Conservation (phyloP, 2,113 vertebrate species). For the Perca schrenkii region DNA sequence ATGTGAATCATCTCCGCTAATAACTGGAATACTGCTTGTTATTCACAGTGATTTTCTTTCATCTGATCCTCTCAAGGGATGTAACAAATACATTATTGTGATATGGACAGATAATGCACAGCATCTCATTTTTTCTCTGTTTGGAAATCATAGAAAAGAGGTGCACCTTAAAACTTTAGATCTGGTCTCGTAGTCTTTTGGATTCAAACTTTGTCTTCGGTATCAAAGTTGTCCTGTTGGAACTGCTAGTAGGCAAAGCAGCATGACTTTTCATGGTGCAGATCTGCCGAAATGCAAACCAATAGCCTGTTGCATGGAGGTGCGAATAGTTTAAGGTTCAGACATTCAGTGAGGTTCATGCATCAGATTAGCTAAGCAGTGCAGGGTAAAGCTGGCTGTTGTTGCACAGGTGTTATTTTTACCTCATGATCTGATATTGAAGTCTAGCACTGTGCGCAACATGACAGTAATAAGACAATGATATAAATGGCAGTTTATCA, state of each 20-base stretch:
- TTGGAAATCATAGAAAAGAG: not conserved
- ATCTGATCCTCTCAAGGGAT: slow-evolving; percentile 19
- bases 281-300: not conserved
- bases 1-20: slow-evolving; percentile 14
- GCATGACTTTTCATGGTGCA: not conserved
- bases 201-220: not conserved
- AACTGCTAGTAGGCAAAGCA: not conserved
- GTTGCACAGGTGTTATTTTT: slow-evolving; percentile 1
- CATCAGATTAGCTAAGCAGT: not conserved
- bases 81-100: slow-evolving; percentile 29
- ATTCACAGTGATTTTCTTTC: slow-evolving; percentile 18
- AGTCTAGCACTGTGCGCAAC: not conserved
- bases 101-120: not conserved
- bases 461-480: not conserved
- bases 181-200: not conserved
- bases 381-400: not conserved
- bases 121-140: too few species aligned
- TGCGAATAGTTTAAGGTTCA: not conserved
- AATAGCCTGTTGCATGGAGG: not conserved
- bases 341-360: not conserved
- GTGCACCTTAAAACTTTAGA: not conserved
- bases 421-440: not conserved
- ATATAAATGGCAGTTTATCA: not conserved
- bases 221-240: not conserved
- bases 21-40: slow-evolving; percentile 16